phyloP scores from a whole-genome alignment of 2,888 invertebrate species.

The Tanytarsus gracilentus region DNA sequence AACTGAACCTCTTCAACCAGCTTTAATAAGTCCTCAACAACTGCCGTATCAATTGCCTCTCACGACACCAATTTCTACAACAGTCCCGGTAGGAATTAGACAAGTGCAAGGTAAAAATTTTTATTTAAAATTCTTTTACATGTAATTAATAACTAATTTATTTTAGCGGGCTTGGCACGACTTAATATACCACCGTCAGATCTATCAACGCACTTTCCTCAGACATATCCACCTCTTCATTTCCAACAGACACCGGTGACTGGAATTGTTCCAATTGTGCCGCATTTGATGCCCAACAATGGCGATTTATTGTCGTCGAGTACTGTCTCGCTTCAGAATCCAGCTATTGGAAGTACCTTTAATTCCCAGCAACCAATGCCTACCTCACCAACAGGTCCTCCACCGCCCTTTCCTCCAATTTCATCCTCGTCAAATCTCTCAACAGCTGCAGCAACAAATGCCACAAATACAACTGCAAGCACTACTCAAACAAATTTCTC shows the following conservation, averaged over 20 bases:
- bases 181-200: conserved; percentile 12
- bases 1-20: conserved; percentile 30
- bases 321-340: not conserved
- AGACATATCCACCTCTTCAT: conserved; percentile 10
- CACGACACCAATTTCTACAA: not conserved
- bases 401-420: conserved; percentile 10
- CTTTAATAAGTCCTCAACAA: conserved; percentile 19
- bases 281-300: conserved; percentile 13
- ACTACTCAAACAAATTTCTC: not conserved
- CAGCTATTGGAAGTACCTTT: conserved; percentile 15
- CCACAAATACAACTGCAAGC: not conserved
- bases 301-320: conserved; percentile 1
- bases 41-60: not conserved
- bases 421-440: not conserved
- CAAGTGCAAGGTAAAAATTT: conserved; percentile 16
- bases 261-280: conserved; percentile 16
- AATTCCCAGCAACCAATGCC: not conserved
- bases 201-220: conserved; percentile 1
- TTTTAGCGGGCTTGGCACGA: conserved; percentile 19
- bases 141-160: not conserved
- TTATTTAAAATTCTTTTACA: not conserved
- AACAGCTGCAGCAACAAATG: conserved; percentile 26
- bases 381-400: conserved; percentile 6
- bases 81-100: conserved; percentile 29
- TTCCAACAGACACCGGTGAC: conserved; percentile 3